Percentiles rank a stretch among this genome's conserved stretches.
phyloP scores from a whole-genome alignment of 2,113 vertebrate species.

The Caloenas nicobarica region DNA sequence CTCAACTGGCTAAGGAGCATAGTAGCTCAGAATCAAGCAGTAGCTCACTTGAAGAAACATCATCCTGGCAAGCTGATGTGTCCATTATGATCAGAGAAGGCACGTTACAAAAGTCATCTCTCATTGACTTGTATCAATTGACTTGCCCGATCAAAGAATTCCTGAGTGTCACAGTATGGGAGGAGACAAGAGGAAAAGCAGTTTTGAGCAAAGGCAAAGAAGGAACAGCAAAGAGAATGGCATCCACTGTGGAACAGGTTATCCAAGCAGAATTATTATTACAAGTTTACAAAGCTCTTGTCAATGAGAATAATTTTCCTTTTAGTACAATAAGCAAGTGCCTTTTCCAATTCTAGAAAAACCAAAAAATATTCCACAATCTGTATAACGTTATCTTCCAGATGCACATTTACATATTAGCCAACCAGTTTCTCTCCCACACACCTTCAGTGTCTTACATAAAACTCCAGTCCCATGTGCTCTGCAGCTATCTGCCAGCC shows the following conservation, averaged over 20 bases:
- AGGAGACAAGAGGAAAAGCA: neutral
- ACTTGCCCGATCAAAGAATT: neutral
- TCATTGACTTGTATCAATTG: neutral
- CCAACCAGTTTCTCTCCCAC: conserved; percentile 27
- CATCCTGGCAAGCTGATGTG: neutral
- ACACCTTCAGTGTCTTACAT: neutral
- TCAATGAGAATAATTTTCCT: neutral
- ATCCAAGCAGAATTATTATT: neutral
- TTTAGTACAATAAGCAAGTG: neutral
- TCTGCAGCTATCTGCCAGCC: conserved; percentile 6
- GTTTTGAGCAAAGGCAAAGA: neutral
- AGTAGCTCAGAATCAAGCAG: neutral
- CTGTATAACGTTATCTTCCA: conserved; percentile 26
- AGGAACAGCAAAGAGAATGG: neutral
- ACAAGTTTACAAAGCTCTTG: neutral
- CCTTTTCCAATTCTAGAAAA: neutral
- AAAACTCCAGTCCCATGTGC: neutral
- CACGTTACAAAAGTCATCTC: neutral
- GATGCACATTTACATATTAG: conserved; percentile 41
- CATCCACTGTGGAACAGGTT: neutral
- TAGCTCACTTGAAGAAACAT: neutral
- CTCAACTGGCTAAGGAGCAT: conserved; percentile 24
- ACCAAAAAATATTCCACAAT: neutral
- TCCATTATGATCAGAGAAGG: neutral
- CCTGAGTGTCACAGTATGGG: neutral